Evolutionary conservation across 2,888 invertebrate genomes (phyloP).

Genomic region (Abrostola tripartita): DNA sequence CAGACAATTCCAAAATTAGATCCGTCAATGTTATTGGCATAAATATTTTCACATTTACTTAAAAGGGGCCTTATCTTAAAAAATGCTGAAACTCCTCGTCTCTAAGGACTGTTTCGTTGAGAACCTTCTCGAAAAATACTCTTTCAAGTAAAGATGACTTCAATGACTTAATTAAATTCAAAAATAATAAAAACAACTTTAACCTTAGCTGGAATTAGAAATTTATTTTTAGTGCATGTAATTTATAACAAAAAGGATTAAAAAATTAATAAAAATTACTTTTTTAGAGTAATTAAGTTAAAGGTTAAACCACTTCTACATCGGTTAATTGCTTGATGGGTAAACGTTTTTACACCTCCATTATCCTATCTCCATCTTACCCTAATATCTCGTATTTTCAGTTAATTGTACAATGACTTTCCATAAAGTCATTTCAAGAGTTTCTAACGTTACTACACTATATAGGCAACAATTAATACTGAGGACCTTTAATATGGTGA

Average conservation of each 20-base stretch:
- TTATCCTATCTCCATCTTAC: too few relatives aligned
- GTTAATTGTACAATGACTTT: too few relatives aligned
- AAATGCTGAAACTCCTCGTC: constrained; percentile 34
- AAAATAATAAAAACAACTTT: constrained; percentile 1
- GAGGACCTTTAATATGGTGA: too few relatives aligned
- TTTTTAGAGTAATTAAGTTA: too few relatives aligned
- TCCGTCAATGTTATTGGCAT: not conserved
- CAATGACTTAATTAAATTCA: constrained; percentile 28
- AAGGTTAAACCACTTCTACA: too few relatives aligned
- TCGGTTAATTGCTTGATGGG: too few relatives aligned
- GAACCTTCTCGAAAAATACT: constrained; percentile 37
- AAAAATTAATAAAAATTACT: too few relatives aligned
- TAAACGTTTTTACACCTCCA: too few relatives aligned
- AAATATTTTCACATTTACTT: constrained; percentile 4
- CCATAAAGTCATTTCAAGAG: too few relatives aligned
- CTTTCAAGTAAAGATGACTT: constrained; percentile 29
- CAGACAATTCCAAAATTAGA: not conserved
- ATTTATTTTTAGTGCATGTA: not conserved
- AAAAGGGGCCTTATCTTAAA: constrained; percentile 37
- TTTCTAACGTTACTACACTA: too few relatives aligned
- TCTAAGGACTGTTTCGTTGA: constrained; percentile 36
- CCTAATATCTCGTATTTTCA: too few relatives aligned
- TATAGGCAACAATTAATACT: too few relatives aligned
- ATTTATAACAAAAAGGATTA: not conserved
- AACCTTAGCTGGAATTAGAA: not conserved